These are phyloP conservation scores for Geodia barretti DNA, from an alignment of 37 sponge, comb jelly and placozoan species.

Conservation along the genomic window DNA sequence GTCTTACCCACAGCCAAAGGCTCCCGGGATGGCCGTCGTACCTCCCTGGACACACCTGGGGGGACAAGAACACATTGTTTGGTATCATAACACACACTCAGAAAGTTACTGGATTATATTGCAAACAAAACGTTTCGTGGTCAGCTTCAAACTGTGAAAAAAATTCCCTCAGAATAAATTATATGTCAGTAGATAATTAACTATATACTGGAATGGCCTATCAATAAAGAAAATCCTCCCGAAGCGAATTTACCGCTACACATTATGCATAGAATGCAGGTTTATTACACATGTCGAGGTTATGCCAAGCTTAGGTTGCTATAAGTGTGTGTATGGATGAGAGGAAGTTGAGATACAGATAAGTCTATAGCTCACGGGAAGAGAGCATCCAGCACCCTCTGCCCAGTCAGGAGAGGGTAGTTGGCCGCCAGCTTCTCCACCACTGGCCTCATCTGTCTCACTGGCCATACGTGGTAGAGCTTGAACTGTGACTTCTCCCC, in stretches of 20 bases:
- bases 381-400: slow-evolving; percentile 96
- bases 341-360: background rate
- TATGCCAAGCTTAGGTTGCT: background rate
- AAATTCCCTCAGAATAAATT: too few species aligned
- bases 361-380: slow-evolving; percentile 85
- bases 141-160: too few species aligned
- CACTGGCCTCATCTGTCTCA: slow-evolving; percentile 91
- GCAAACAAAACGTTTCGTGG: too few species aligned
- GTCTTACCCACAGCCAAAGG: slow-evolving; percentile 99
- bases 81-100: too few species aligned
- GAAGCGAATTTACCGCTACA: too few species aligned
- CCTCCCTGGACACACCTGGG: slow-evolving; percentile 97
- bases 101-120: too few species aligned
- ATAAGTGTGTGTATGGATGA: slow-evolving; percentile 6
- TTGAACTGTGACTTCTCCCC: slow-evolving; percentile 85
- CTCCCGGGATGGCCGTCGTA: slow-evolving; percentile 99
- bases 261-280: too few species aligned
- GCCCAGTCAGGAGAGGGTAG: slow-evolving; percentile 96
- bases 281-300: too few species aligned
- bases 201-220: too few species aligned
- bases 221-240: too few species aligned
- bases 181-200: too few species aligned
- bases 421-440: slow-evolving; percentile 96
- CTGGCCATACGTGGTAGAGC: slow-evolving; percentile 99
- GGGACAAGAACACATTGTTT: slow-evolving; percentile 8